These are phyloP conservation scores for Aurelia aurita DNA, from an alignment of 30 jellyfish, hydroid and myxozoan species.

Conservation along the genomic window DNA sequence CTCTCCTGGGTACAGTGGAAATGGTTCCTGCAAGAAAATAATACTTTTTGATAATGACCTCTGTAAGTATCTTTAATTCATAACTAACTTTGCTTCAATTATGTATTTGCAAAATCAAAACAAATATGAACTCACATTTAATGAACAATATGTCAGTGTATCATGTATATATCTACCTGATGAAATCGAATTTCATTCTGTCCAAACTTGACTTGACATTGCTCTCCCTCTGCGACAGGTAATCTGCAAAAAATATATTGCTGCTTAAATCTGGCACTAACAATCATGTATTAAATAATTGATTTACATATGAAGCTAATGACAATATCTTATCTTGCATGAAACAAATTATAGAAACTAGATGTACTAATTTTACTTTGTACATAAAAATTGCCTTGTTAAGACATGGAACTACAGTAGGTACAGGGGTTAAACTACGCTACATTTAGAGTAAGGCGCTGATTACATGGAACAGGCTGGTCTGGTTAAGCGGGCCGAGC, in stretches of 20 bases:
- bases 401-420: no score
- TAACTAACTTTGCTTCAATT: neutral
- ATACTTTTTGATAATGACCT: neutral
- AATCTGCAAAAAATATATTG: constrained; percentile 46
- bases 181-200: constrained; percentile 92
- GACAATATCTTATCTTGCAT: neutral
- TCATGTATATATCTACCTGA: constrained; percentile 63
- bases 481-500: no score
- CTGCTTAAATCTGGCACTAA: neutral
- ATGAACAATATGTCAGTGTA: no score
- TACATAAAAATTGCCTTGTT: no score
- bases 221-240: constrained; percentile 81
- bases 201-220: constrained; percentile 87
- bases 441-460: no score
- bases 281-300: constrained; percentile 4
- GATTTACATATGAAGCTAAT: neutral
- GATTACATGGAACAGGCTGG: no score
- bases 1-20: constrained; percentile 98
- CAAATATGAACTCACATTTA: no score
- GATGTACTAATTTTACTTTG: no score
- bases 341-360: no score
- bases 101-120: no score
- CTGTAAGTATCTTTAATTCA: neutral
- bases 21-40: constrained; percentile 85
- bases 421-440: no score